A percentile compares a stretch with the other conserved stretches of the same genome.
phyloP scores from a whole-genome alignment of 2,113 vertebrate genomes.

The Sinocyclocheilus grahami region DNA sequence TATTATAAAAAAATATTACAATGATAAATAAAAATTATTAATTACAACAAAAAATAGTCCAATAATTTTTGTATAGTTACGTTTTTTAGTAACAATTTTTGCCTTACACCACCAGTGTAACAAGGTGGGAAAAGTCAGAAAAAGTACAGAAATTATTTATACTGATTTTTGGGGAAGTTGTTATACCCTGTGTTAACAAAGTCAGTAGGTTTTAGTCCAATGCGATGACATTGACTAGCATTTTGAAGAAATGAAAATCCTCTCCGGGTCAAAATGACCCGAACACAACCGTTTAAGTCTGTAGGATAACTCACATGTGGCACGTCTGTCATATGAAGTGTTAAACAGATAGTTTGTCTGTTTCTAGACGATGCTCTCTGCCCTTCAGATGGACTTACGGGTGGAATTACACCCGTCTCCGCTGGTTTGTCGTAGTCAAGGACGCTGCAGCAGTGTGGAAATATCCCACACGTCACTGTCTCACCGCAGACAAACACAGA shows the following conservation, averaged over 20 bases:
- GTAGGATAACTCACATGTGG: too few relatives aligned
- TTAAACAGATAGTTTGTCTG: slow-evolving; percentile 11
- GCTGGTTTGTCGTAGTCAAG: slow-evolving; percentile 18
- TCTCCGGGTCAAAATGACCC: too few relatives aligned
- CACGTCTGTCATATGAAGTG: background rate
- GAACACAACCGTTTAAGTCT: too few relatives aligned
- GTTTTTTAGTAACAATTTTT: background rate
- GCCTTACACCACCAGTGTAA: background rate
- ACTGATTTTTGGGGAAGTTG: too few relatives aligned
- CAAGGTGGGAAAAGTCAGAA: background rate
- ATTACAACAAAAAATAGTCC: too few relatives aligned
- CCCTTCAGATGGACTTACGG: background rate
- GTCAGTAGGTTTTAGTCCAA: background rate
- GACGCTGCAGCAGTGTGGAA: slow-evolving; percentile 6
- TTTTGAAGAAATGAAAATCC: too few relatives aligned
- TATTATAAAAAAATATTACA: too few relatives aligned
- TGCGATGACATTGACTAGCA: background rate
- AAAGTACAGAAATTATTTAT: too few relatives aligned
- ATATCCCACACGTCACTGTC: background rate
- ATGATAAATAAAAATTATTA: too few relatives aligned
- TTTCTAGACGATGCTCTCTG: background rate
- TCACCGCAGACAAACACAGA: background rate
- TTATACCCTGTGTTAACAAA: too few relatives aligned
- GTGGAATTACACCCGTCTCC: slow-evolving; percentile 38
- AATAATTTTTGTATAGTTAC: too few relatives aligned